These are phyloP conservation scores for Telmatherina bonti DNA, from an alignment of 2,797 vertebrate species.

Conservation along the genomic window DNA sequence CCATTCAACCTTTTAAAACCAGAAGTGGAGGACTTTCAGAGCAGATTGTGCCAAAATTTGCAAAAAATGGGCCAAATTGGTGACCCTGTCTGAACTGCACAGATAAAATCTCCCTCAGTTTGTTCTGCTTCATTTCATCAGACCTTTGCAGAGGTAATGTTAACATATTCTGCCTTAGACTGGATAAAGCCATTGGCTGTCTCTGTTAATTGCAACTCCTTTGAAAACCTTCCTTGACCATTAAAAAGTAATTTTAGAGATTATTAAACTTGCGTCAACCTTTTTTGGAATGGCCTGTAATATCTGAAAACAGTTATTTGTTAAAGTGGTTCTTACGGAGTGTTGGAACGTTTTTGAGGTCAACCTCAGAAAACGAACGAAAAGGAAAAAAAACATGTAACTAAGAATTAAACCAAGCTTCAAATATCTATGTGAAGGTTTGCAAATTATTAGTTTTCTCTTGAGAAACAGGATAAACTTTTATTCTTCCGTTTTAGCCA, in stretches of 20 bases:
- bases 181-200: not conserved
- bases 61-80: no score
- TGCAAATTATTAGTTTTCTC: not conserved
- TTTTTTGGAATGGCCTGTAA: constrained; percentile 1
- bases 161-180: not conserved
- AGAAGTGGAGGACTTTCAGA: no score
- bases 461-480: constrained; percentile 12
- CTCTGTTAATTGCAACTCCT: not conserved
- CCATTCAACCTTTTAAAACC: no score
- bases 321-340: not conserved
- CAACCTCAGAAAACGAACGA: not conserved
- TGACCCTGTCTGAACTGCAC: no score
- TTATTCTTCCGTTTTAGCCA: constrained; percentile 15
- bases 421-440: constrained; percentile 14
- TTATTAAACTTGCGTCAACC: not conserved
- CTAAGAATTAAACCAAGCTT: constrained; percentile 19
- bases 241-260: not conserved
- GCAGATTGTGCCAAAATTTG: no score
- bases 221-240: not conserved
- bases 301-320: not conserved
- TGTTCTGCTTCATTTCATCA: no score
- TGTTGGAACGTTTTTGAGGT: not conserved
- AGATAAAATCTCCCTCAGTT: no score
- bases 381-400: not conserved
- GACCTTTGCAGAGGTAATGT: no score